Evolutionary conservation across 2,797 vertebrate genomes (phyloP), one percentile per base, ranked within the genome.

Genomic region (Leptatherina wallacei): DNA sequence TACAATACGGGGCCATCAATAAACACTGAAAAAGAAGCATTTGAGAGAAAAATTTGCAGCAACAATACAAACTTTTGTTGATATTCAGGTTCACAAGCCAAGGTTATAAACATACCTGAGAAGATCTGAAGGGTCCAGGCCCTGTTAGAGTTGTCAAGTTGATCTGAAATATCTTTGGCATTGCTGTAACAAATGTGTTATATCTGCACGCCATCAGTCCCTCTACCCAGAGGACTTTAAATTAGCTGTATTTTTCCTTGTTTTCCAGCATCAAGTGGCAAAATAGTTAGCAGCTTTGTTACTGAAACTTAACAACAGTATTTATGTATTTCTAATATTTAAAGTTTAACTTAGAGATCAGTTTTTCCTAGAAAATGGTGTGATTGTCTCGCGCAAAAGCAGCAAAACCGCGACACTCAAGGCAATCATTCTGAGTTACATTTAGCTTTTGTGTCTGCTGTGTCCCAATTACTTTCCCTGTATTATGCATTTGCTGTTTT

Each of bases 381-480:
- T 67, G 30, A 69, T 64, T 64, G 83, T 78, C 65, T 58, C 61
- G 3, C 77, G 33, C 66, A 67, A 78, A 35, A 12, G 60, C 35
- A 33, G 18, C 13, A 65, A 66, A 61, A 58, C 7, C 47, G 42
- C 18, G 40, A 67, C 33, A 65, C 84, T 72, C 44, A 14, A 54
- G 75, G 68, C 87, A 61, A 55, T 75, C 57, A 9, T 76, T 69
- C 56, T 29, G 49, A 78, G 81, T 77, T 80, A 69, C 67, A 62
- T 82, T 82, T 82, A 77, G 20, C 71, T 73, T 89, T 84, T 78
- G 67, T 77, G 61, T 86, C 67, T 30, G 61, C 81, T 72, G 52
- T 63, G 79, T 89, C 78, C 80, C 83, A 90, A 91, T 93, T 90
- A 90, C 69, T 81, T 72, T 20, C 56, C 71, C 58, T 82, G 68